Conservation (phyloP, 2,113 vertebrate species). For the Silurus asotus region DNA sequence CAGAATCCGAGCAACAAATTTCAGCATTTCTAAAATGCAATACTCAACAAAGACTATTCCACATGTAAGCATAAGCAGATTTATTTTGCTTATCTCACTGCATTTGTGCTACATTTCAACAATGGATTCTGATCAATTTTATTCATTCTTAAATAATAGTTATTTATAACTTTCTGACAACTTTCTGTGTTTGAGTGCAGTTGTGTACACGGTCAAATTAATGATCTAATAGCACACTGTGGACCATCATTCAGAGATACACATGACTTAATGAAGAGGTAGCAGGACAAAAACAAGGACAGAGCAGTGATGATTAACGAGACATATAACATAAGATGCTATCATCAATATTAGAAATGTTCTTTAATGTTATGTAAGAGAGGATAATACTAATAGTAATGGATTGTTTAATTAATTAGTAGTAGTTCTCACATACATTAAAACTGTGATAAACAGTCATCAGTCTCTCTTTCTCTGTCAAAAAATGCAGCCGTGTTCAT, state of each 20-base stretch:
- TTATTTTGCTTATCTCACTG: neutral
- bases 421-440: neutral
- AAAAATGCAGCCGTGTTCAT: neutral
- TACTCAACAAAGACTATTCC: neutral
- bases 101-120: neutral
- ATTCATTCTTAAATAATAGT: neutral
- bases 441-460: neutral
- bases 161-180: neutral
- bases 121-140: neutral
- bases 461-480: neutral
- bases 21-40: neutral
- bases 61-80: neutral
- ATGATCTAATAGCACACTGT: neutral
- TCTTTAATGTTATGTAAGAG: neutral
- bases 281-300: constrained; percentile 15
- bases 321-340: neutral
- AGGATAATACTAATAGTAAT: neutral
- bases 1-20: neutral
- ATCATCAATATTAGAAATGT: neutral
- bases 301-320: neutral
- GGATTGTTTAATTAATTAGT: neutral
- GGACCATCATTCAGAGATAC: constrained; percentile 38
- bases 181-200: neutral
- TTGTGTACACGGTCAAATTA: neutral
- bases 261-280: constrained; percentile 7